Conservation (phyloP, 2,888 invertebrate genomes). For the Brachyopa scutellaris region DNA sequence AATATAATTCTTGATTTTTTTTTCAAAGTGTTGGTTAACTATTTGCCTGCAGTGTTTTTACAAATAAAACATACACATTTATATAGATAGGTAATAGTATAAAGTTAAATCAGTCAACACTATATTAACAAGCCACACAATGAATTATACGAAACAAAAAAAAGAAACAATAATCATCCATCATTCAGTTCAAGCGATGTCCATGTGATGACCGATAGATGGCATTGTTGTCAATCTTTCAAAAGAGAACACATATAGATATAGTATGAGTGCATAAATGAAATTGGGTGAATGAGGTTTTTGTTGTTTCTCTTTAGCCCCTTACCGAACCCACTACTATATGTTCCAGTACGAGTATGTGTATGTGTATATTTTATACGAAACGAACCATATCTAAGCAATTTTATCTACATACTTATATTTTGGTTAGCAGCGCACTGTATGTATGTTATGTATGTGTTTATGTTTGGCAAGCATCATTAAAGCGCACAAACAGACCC, state of each 20-base stretch:
- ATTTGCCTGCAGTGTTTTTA: slow-evolving; percentile 61
- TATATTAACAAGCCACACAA: slow-evolving; percentile 66
- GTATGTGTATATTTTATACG: slow-evolving; percentile 3
- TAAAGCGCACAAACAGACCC: slow-evolving; percentile 70
- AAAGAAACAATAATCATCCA: slow-evolving; percentile 47
- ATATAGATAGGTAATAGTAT: slow-evolving; percentile 19
- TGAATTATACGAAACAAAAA: no score
- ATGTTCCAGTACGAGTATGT: neutral
- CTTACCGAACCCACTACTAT: slow-evolving; percentile 18
- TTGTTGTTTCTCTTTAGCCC: slow-evolving; percentile 15
- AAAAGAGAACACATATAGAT: slow-evolving; percentile 65
- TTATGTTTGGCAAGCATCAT: slow-evolving; percentile 51
- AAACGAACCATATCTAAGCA: slow-evolving; percentile 65
- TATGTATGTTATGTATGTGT: no score
- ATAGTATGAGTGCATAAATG: slow-evolving; percentile 44
- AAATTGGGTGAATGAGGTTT: slow-evolving; percentile 55
- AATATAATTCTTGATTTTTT: slow-evolving; percentile 21
- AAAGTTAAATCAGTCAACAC: slow-evolving; percentile 57
- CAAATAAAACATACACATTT: slow-evolving; percentile 49
- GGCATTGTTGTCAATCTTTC: slow-evolving; percentile 70
- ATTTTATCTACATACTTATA: slow-evolving; percentile 48
- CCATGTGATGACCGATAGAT: slow-evolving; percentile 72
- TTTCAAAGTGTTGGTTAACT: slow-evolving; percentile 58
- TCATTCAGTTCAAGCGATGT: slow-evolving; percentile 71
- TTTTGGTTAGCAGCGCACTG: slow-evolving; percentile 47